Percentiles rank a stretch among this genome's conserved stretches.
Conservation (phyloP, 35 echinoderm and acorn worm genomes). For the Lytechinus variegatus region DNA sequence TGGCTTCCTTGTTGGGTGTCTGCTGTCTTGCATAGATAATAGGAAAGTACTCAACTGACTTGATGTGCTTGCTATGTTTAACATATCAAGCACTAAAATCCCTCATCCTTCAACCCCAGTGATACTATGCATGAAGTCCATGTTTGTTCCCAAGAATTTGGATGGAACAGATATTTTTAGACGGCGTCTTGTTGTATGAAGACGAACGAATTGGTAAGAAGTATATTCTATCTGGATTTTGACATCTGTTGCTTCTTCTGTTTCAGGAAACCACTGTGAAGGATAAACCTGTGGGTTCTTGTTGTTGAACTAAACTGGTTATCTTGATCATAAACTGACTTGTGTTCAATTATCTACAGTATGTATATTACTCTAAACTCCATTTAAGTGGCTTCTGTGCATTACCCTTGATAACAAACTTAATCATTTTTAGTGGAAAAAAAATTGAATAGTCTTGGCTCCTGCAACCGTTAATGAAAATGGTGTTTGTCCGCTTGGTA, state of each 20-base stretch:
- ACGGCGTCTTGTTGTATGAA: not conserved
- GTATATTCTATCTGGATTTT: not conserved
- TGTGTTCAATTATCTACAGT: not conserved
- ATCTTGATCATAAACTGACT: not conserved
- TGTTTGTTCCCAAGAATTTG: not conserved
- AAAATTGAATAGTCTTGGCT: not conserved
- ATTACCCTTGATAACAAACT: not conserved
- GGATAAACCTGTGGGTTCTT: not conserved
- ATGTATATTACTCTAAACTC: not conserved
- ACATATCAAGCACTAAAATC: not conserved
- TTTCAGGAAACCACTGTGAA: not conserved
- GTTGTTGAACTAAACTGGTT: not conserved
- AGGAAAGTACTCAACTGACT: too few relatives aligned
- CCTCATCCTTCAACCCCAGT: not conserved
- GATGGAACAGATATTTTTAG: not conserved
- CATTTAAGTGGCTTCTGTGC: not conserved
- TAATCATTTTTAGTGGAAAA: not conserved
- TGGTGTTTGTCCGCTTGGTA: not conserved
- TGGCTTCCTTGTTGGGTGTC: not conserved
- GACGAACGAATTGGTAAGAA: too few relatives aligned
- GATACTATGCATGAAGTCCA: not conserved
- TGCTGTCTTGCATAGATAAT: too few relatives aligned
- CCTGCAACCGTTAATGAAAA: not conserved
- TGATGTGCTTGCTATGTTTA: not conserved
- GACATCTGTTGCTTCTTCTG: not conserved